phyloP scores from a whole-genome alignment of 2,888 invertebrate genomes.

The Cheiracanthium punctorium region DNA sequence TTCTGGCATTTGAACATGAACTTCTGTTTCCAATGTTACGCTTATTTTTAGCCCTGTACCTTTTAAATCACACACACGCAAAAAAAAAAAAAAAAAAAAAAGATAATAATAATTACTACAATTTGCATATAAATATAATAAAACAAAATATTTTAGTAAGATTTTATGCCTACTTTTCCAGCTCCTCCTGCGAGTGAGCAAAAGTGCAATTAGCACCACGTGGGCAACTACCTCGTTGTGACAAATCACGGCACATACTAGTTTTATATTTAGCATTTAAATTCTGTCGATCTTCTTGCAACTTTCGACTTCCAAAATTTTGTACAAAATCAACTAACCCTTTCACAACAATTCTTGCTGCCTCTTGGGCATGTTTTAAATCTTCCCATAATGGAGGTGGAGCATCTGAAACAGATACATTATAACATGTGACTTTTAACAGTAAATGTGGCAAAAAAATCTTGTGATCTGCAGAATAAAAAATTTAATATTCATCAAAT shows the following conservation, averaged over 20 bases:
- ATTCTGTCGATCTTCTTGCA: slow-evolving; percentile 74
- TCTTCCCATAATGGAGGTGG: slow-evolving; percentile 76
- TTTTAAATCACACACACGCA: not conserved
- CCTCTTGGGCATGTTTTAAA: slow-evolving; percentile 75
- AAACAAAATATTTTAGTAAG: not conserved
- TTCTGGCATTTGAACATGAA: slow-evolving; percentile 23
- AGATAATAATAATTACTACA: not conserved
- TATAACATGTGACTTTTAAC: no score
- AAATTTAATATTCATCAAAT: no score
- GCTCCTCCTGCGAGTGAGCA: slow-evolving; percentile 92
- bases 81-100: not conserved
- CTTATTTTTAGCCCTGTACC: slow-evolving; percentile 58
- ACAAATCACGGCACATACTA: slow-evolving; percentile 90
- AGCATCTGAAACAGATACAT: slow-evolving; percentile 72
- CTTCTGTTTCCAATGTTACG: slow-evolving; percentile 23
- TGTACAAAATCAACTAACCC: slow-evolving; percentile 87
- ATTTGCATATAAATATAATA: not conserved
- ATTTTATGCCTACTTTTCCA: slow-evolving; percentile 82
- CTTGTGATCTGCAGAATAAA: no score
- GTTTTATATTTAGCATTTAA: slow-evolving; percentile 88
- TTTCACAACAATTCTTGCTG: slow-evolving; percentile 81
- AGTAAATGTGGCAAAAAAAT: no score
- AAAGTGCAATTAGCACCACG: slow-evolving; percentile 91
- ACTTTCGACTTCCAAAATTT: slow-evolving; percentile 82
- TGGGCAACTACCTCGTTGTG: slow-evolving; percentile 87